Base-by-base conservation (phyloP, 2,797 vertebrate genomes). In the Eospalax fontanierii region DNA sequence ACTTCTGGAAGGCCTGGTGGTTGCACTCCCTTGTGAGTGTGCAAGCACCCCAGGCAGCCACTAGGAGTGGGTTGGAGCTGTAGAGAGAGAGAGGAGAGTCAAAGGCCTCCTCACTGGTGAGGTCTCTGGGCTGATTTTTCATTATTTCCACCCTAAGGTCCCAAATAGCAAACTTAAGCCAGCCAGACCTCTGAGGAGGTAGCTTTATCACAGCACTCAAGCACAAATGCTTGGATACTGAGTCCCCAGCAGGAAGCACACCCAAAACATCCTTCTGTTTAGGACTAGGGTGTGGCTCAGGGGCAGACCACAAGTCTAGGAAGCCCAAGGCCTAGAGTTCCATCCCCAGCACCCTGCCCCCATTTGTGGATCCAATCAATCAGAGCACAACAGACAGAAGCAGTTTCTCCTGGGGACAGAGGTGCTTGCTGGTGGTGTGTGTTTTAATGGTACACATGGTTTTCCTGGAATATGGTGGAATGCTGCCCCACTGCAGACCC, bases 21-120 rank as follows among this genome's bases (percentile, higher is more conserved):
- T 99, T 99, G 95, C 99, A 99, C 97, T 99, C 99, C 94, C 99
- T 98, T 0, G 99, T 99, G 1, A 99, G 99, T 3, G 99, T 98
- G 74, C 99, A 99, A 11, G 99, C 99, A 4, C 99, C 99, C 38
- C 99, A 99, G 0, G 99, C 99, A 35, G 99, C 99, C 87, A 99
- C 98, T 54, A 99, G 95, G 0, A 99, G 99, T 1, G 99, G 99
- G 96, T 99, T 99, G 96, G 99, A 97, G 95, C 99, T 99, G 94
- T 0, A 95, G 61, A 65, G 59, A 3, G 26, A 76, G n/a, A n/a
- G 57, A 40, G 9, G 16, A 18, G 16, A 12, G 14, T 22, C 30
- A 66, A 38, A 70, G 76, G 61, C 73, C 5, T 11, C 66, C 65
- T 33, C 28, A 28, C 50, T 59, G 4, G 4, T 14, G 6, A 16